phyloP scores from a whole-genome alignment of 2,888 invertebrate genomes.

The Aphidoletes aphidimyza region DNA sequence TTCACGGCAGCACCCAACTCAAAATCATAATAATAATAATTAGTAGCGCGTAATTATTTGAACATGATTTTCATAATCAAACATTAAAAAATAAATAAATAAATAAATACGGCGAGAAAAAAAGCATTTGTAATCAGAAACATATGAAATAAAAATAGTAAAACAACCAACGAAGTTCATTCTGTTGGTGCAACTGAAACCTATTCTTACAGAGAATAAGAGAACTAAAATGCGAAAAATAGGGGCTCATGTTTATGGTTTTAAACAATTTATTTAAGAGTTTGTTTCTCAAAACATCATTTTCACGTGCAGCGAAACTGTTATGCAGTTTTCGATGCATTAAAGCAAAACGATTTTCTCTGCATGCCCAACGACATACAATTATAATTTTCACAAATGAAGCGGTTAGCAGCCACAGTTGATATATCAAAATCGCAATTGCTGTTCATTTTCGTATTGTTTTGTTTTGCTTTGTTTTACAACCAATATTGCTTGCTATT shows the following conservation, averaged over 20 bases:
- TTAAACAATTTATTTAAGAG: neutral
- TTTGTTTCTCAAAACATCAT: neutral
- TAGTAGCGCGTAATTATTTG: neutral
- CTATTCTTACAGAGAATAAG: too few relatives aligned
- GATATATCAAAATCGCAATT: slow-evolving; percentile 8
- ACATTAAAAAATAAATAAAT: slow-evolving; percentile 20
- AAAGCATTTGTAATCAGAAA: slow-evolving; percentile 20
- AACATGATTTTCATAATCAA: slow-evolving; percentile 39
- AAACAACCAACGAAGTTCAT: too few relatives aligned
- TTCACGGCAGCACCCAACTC: neutral
- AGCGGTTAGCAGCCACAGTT: slow-evolving; percentile 16
- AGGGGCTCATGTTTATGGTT: neutral
- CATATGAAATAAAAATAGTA: slow-evolving; percentile 14
- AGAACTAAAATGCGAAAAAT: neutral
- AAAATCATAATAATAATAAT: slow-evolving; percentile 9
- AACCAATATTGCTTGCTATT: neutral
- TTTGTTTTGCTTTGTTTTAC: too few relatives aligned
- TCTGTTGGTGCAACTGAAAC: neutral
- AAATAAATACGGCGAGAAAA: neutral
- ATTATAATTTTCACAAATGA: slow-evolving; percentile 11
- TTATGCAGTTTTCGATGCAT: neutral
- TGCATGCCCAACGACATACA: slow-evolving; percentile 11
- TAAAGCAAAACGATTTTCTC: slow-evolving; percentile 14
- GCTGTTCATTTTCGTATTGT: too few relatives aligned
- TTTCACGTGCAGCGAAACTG: neutral